Base-by-base conservation (phyloP, 2,113 vertebrate species). In the Mixornis gularis region DNA sequence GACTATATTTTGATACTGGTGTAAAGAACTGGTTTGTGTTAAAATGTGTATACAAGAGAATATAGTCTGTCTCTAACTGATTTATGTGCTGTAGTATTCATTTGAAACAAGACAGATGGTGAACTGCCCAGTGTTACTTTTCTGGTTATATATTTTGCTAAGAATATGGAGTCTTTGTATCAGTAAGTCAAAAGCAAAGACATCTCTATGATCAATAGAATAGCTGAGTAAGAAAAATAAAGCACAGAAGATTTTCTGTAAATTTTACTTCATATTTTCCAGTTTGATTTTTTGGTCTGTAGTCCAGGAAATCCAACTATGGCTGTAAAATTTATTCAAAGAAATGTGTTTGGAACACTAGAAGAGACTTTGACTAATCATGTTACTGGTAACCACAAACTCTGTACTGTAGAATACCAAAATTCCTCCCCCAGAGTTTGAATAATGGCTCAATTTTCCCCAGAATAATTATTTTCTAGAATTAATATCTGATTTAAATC, bases 361-460 rank as follows among this genome's bases (percentile, higher is more conserved):
- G 36, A 70, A 70, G 29, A 79, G 2, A 51, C 7, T 53, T 73
- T 29, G 83, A 21, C 7, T 38, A 32, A 19, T 58, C 70, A 12
- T 46, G 7, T 30, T 78, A 52, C 36, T 56, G 30, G 21, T 55
- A 89, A 40, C 27, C 2, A 38, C 34, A 60, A 72, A 25, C 9
- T 25, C 9, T 58, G 8, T 44, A 17, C 5, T 59, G 6, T 48
- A 38, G 6, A 13, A 25, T 32, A 60, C 1, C 1, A 5, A 1
- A 27, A 53, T 44, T 89, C 36, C 17, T 48, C 32, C 48, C 3
- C 5, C 9, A 19, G 15, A 30, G 20, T 58, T 76, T 81, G 41
- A 72, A 17, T 72, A 79, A 69, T 19, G 17, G 15, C 18, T 77
- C 40, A 1, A 3, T 89, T 89, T 89, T 29, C 8, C 13, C 32